Base-by-base conservation (phyloP, 2,113 vertebrate genomes). In the Camelus dromedarius region DNA sequence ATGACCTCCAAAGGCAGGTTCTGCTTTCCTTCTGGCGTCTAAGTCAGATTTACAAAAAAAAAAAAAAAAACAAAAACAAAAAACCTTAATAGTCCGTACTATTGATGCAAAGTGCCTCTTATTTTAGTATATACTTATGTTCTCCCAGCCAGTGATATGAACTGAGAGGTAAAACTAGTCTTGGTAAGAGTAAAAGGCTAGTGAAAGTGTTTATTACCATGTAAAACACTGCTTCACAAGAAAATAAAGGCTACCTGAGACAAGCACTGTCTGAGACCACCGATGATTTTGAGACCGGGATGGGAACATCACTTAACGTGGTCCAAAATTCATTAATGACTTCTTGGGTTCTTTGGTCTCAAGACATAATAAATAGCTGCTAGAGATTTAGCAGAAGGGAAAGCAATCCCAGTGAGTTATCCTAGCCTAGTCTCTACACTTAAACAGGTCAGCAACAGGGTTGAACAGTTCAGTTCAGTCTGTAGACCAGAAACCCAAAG, bases 1-100 rank as follows among this genome's bases (percentile, higher is more conserved):
- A 98, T 99, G 99, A 94, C 98, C 99, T 96, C 99, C 99, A 5
- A 99, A 98, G 42, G 99, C 97, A 0, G 99, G 97, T 30, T 99
- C 99, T 1, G 99, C 98, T 96, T 99, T 99, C 96, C 99, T 99
- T 97, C 99, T 99, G 96, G 98, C 99, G n/a, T 99, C 99, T 99
- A 70, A 96, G 58, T 73, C 54, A 64, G 38, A 91, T 70, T 86
- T 14, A 42, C 5, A 46, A 83, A 84, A 52, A 82, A 79, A 66
- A 24, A 16, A 85, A 62, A 15, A 95, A 48, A 64, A 48, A 30
- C 70, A 32, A 60, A 52, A 48, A 76, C 52, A 35, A 35, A 35
- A 22, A 91, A 82, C 18, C 52, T 35, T 92, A 91, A 91, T 0
- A 89, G 62, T 91, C 66, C 66, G 52, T 35, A 73, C 5, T 28